Conservation (phyloP, 2,113 vertebrate genomes). For the Cochlearius cochlearius region DNA sequence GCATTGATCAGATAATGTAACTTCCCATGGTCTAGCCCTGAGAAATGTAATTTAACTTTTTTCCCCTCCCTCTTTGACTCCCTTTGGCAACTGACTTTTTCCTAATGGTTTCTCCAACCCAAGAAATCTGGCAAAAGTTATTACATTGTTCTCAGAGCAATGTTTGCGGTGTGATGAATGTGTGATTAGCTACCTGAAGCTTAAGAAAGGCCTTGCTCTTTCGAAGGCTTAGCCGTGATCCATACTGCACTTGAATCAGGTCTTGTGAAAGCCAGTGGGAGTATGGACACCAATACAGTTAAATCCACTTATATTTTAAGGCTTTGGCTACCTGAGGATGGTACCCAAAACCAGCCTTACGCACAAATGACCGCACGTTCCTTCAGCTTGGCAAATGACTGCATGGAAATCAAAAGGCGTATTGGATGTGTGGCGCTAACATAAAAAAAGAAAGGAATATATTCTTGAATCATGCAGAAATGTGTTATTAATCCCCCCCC, state of each 20-base stretch:
- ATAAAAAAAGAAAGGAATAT: neutral
- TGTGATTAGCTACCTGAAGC: neutral
- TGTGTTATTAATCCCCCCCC: neutral
- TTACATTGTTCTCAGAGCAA: conserved; percentile 35
- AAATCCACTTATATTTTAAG: neutral
- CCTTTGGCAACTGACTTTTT: conserved; percentile 25
- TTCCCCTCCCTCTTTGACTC: neutral
- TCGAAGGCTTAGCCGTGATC: neutral
- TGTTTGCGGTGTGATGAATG: neutral
- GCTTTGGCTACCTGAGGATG: neutral
- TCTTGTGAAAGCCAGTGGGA: neutral
- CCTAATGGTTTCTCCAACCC: conserved; percentile 41
- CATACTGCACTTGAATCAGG: neutral
- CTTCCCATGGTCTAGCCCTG: conserved; percentile 41
- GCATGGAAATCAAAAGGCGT: neutral
- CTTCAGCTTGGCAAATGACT: conserved; percentile 39
- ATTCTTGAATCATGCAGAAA: neutral
- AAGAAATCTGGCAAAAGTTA: conserved; percentile 32
- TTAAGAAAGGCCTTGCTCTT: conserved; percentile 9
- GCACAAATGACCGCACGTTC: neutral
- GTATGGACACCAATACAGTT: neutral
- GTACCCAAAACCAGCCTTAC: neutral
- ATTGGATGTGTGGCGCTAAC: neutral
- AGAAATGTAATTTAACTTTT: conserved; percentile 27
- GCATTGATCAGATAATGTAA: conserved; percentile 50